These are phyloP conservation scores for Catamblyrhynchus diadema DNA, from an alignment of 2,797 vertebrate species.

Conservation along the genomic window DNA sequence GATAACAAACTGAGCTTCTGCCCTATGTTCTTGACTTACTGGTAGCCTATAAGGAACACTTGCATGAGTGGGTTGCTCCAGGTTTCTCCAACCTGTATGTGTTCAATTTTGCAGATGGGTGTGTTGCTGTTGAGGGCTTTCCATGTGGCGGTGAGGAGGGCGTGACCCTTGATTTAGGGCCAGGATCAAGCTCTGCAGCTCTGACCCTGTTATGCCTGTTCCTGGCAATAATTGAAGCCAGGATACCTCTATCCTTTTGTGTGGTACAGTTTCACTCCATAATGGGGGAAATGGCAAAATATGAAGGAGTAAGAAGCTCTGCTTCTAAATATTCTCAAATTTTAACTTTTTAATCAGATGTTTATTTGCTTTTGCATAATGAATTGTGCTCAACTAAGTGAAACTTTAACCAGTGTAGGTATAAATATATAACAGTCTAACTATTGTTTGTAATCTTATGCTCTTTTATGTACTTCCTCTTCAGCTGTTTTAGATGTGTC, in stretches of 20 bases:
- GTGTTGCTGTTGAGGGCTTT: rapidly evolving
- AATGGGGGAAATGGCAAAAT: neutral
- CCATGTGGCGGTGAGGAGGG: neutral
- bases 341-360: neutral
- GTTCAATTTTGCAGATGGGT: neutral
- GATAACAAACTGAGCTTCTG: neutral
- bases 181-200: neutral
- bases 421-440: neutral
- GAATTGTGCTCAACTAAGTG: neutral
- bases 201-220: neutral
- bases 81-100: neutral
- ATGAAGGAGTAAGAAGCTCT: neutral
- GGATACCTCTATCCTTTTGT: neutral
- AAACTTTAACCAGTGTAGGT: neutral
- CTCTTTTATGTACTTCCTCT: neutral
- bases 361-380: neutral
- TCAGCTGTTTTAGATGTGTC: neutral
- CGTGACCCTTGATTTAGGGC: rapidly evolving
- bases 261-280: neutral
- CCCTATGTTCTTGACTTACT: neutral
- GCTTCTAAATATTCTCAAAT: neutral
- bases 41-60: neutral
- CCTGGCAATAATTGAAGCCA: neutral
- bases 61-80: neutral
- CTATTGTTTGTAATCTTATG: neutral